Percentiles rank a stretch among this genome's conserved stretches.
These are phyloP conservation scores for Aspidiotus rigidus DNA, from an alignment of 2,888 invertebrate species.

Conservation along the genomic window DNA sequence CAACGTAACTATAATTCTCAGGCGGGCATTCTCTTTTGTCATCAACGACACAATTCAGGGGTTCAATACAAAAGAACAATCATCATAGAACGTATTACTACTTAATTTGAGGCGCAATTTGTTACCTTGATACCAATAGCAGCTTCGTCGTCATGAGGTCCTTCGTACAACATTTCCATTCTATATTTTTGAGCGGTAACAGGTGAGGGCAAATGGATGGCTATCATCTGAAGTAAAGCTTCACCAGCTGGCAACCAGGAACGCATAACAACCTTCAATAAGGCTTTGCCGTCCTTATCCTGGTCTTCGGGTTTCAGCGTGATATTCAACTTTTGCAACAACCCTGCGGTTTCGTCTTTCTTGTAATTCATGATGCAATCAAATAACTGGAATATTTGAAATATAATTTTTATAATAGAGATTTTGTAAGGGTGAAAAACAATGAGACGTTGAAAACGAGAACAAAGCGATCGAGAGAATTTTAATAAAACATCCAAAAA, in stretches of 20 bases:
- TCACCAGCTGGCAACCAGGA: conserved; percentile 99
- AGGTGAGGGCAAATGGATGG: conserved; percentile 97
- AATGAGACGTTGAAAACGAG: too few relatives aligned
- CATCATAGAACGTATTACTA: not conserved
- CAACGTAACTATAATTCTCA: conserved; percentile 8
- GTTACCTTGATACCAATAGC: conserved; percentile 73
- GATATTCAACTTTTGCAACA: conserved; percentile 85
- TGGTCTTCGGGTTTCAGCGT: conserved; percentile 87
- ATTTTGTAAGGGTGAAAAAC: too few relatives aligned
- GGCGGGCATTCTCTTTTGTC: conserved; percentile 36
- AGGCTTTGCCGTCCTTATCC: conserved; percentile 90
- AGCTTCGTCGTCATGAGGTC: conserved; percentile 91
- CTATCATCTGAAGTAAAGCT: conserved; percentile 99
- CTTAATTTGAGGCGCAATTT: too few relatives aligned
- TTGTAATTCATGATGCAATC: conserved; percentile 84
- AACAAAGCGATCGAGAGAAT: too few relatives aligned
- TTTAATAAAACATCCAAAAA: conserved; percentile 5
- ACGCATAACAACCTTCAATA: conserved; percentile 96
- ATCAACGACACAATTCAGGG: conserved; percentile 40
- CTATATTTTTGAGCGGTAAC: conserved; percentile 98
- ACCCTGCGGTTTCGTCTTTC: conserved; percentile 81
- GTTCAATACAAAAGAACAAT: conserved; percentile 42
- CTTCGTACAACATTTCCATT: conserved; percentile 99
- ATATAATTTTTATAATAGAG: not conserved
- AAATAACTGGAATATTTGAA: conserved; percentile 51